phyloP scores from a whole-genome alignment of 2,888 invertebrate genomes.

The Drosophila ochracea region DNA sequence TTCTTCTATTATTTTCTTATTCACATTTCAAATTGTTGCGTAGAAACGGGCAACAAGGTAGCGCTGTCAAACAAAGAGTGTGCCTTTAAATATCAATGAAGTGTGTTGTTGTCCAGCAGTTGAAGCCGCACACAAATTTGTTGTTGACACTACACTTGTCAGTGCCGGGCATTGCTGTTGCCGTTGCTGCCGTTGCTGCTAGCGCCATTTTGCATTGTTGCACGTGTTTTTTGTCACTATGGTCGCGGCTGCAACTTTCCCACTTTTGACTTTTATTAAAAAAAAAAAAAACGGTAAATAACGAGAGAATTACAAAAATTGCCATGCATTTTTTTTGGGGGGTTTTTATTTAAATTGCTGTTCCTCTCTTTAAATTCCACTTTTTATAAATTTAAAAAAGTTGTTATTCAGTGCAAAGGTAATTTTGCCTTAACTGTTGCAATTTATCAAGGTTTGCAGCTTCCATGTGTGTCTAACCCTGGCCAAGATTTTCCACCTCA shows the following conservation, averaged over 20 bases:
- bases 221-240: conserved; percentile 52
- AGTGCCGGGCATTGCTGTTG: conserved; percentile 9
- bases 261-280: conserved; percentile 22
- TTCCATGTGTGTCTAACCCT: background rate
- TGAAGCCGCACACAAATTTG: conserved; percentile 8
- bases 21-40: conserved; percentile 71
- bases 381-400: background rate
- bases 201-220: conserved; percentile 69
- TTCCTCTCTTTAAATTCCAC: background rate
- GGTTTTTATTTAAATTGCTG: background rate
- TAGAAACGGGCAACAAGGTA: conserved; percentile 62
- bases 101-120: conserved; percentile 22
- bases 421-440: background rate
- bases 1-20: conserved; percentile 12
- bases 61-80: conserved; percentile 55
- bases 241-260: conserved; percentile 45
- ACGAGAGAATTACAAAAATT: background rate
- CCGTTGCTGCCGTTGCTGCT: conserved; percentile 38
- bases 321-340: background rate
- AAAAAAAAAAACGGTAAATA: background rate
- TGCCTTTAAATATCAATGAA: conserved; percentile 69
- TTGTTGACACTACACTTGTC: background rate
- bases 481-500: background rate
- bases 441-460: background rate
- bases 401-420: background rate